Evolutionary conservation across 2,113 vertebrate genomes (phyloP).

Genomic region (Camelus bactrianus): DNA sequence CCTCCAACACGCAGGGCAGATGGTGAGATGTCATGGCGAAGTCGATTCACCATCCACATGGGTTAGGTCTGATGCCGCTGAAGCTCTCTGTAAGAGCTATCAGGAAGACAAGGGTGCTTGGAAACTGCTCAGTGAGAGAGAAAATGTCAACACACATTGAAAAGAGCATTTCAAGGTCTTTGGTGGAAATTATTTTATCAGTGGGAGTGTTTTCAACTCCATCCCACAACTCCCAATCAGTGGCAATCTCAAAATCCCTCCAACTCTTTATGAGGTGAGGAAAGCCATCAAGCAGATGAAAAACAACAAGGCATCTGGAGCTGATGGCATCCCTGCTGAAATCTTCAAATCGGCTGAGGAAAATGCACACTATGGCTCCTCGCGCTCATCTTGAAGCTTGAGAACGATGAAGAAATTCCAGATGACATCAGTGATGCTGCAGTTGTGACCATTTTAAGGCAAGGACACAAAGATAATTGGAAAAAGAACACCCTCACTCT

Average conservation of each 20-base stretch:
- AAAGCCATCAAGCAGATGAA: slow-evolving; percentile 84
- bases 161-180: slow-evolving; percentile 78
- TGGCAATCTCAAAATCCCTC: slow-evolving; percentile 77
- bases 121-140: slow-evolving; percentile 61
- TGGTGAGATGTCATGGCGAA: neutral
- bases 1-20: neutral
- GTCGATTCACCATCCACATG: neutral
- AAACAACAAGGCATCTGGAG: slow-evolving; percentile 82
- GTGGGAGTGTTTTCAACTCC: slow-evolving; percentile 78
- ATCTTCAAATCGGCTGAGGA: slow-evolving; percentile 69
- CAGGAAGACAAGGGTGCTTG: slow-evolving; percentile 52
- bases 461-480: slow-evolving; percentile 61
- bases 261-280: slow-evolving; percentile 82
- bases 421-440: slow-evolving; percentile 72
- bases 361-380: slow-evolving; percentile 73
- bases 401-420: slow-evolving; percentile 78
- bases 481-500: neutral
- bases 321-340: slow-evolving; percentile 80
- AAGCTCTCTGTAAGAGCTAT: slow-evolving; percentile 6
- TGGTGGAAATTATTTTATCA: slow-evolving; percentile 78
- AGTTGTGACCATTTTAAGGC: slow-evolving; percentile 67
- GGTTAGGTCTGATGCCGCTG: neutral
- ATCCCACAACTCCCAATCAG: slow-evolving; percentile 71
- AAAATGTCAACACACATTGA: slow-evolving; percentile 64
- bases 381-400: slow-evolving; percentile 46